A percentile compares a stretch with the other conserved stretches of the same genome.
These are phyloP conservation scores for Cavia aperea DNA, from an alignment of 2,113 vertebrate genomes.

Conservation along the genomic window DNA sequence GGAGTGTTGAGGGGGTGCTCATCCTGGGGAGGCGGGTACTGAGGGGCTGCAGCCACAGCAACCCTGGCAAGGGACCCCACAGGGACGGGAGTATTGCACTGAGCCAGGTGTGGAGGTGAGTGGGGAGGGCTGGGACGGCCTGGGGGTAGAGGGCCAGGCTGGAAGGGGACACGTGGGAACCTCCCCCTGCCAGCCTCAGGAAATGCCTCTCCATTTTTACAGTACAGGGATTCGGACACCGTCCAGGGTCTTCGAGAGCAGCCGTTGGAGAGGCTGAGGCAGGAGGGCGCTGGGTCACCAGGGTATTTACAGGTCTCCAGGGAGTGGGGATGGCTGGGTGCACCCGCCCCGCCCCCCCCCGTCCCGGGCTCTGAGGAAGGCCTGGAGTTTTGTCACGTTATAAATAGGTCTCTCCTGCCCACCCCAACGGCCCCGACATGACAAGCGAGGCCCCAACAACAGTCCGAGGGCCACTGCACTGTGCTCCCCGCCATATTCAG, in stretches of 20 bases:
- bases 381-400: not conserved
- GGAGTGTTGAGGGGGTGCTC: not conserved
- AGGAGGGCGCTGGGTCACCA: not conserved
- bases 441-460: not conserved
- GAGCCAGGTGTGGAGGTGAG: conserved; percentile 45
- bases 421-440: not conserved
- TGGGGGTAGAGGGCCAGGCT: not conserved
- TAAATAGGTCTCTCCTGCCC: not conserved
- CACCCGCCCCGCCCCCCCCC: not conserved
- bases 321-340: not conserved
- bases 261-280: not conserved
- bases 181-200: conserved; percentile 15
- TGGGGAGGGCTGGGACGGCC: not conserved
- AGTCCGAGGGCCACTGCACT: not conserved
- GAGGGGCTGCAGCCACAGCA: conserved; percentile 42
- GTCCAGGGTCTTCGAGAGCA: not conserved
- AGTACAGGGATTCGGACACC: conserved; percentile 40
- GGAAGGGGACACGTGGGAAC: not conserved
- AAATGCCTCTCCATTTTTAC: conserved; percentile 33
- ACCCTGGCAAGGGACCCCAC: conserved; percentile 28
- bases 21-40: not conserved
- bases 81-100: conserved; percentile 63
- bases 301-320: conserved; percentile 42
- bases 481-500: not conserved
- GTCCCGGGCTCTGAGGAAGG: not conserved